Percentiles rank a stretch among this genome's conserved stretches.
Conservation (phyloP, 2,797 vertebrate genomes). For the Anguilla pacifica region DNA sequence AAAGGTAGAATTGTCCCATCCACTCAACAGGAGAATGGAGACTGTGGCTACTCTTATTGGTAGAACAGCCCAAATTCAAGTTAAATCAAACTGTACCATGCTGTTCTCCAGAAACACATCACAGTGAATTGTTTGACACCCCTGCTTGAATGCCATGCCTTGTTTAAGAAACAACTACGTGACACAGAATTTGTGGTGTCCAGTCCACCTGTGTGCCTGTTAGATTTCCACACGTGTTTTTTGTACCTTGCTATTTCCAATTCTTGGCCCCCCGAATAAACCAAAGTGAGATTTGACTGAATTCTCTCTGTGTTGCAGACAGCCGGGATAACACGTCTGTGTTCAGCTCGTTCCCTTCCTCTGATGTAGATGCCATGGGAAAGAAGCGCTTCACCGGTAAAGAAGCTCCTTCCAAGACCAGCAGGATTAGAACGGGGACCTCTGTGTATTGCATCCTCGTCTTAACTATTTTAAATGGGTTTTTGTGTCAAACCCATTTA, state of each 20-base stretch:
- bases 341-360: constrained; percentile 86
- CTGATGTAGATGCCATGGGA: constrained; percentile 86
- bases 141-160: background rate
- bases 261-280: background rate
- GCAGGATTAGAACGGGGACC: background rate
- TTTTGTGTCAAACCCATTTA: background rate
- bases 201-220: background rate
- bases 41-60: constrained; percentile 45
- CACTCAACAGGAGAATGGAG: constrained; percentile 40
- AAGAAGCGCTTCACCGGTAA: constrained; percentile 87
- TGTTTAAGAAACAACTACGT: background rate
- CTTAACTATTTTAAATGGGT: background rate
- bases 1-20: background rate
- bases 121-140: background rate
- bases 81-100: background rate
- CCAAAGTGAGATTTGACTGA: background rate
- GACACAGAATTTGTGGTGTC: too few relatives aligned
- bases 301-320: constrained; percentile 55
- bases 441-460: background rate
- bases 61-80: constrained; percentile 43
- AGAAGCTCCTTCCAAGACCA: constrained; percentile 31
- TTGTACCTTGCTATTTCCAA: background rate
- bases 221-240: background rate
- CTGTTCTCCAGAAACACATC: background rate
- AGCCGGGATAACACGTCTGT: constrained; percentile 77